These are phyloP conservation scores for Dicentrarchus labrax DNA, from an alignment of 2,113 vertebrate genomes.

Conservation along the genomic window DNA sequence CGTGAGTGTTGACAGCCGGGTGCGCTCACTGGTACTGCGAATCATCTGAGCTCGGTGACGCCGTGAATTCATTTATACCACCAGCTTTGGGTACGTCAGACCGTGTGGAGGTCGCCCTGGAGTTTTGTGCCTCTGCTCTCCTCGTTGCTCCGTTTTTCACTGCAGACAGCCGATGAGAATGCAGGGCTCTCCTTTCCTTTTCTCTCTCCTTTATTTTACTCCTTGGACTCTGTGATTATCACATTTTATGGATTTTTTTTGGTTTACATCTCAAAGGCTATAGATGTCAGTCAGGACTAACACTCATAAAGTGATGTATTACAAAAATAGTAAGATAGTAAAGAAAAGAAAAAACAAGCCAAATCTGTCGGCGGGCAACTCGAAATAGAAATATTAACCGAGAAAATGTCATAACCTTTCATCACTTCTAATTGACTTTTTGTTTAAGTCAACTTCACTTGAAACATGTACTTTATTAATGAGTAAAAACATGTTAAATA, in stretches of 20 bases:
- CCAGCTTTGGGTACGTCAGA: constrained; percentile 83
- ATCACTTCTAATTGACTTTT: constrained; percentile 1
- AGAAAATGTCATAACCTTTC: not conserved
- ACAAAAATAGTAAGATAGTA: not conserved
- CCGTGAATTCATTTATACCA: constrained; percentile 85
- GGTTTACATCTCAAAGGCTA: not conserved
- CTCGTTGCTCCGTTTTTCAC: constrained; percentile 62
- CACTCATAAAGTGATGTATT: not conserved
- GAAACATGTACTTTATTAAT: not conserved
- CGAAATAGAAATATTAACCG: not conserved
- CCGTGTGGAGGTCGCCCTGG: constrained; percentile 75
- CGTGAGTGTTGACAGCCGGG: constrained; percentile 69
- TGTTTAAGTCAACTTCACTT: not conserved
- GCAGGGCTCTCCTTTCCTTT: constrained; percentile 2
- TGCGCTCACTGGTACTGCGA: constrained; percentile 76
- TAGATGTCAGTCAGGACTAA: not conserved
- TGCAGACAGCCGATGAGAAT: constrained; percentile 50
- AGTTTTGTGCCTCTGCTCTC: constrained; percentile 76
- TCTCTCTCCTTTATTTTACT: not conserved
- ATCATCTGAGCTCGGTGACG: constrained; percentile 83
- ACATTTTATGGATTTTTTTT: not conserved
- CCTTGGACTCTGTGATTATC: constrained; percentile 7
- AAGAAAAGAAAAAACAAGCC: not conserved
- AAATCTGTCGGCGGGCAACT: not conserved
- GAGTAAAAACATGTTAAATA: not conserved